Evolutionary conservation across 2,888 invertebrate genomes (phyloP).

Genomic region (Cotesia congregata): DNA sequence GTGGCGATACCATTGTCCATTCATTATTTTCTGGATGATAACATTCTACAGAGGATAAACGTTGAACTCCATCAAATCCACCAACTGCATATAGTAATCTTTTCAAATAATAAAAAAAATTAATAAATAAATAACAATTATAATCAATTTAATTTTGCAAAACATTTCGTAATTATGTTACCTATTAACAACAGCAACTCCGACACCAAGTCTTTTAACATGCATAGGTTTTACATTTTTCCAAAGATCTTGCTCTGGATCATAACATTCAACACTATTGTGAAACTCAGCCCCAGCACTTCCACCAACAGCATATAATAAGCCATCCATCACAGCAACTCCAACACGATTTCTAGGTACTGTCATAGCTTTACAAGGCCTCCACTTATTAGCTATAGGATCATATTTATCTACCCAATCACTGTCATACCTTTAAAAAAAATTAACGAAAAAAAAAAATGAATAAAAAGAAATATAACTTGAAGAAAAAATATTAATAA

Average conservation of each 20-base stretch:
- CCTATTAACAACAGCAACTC: conserved; percentile 85
- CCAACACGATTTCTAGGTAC: conserved; percentile 90
- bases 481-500: neutral
- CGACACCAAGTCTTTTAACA: conserved; percentile 83
- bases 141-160: neutral
- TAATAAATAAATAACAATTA: conserved; percentile 2
- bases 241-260: conserved; percentile 90
- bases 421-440: conserved; percentile 77
- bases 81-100: conserved; percentile 83
- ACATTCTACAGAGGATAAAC: conserved; percentile 87
- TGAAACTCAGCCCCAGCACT: conserved; percentile 89
- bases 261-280: conserved; percentile 91
- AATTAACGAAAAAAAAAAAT: neutral
- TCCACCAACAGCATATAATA: conserved; percentile 93
- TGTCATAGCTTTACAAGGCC: conserved; percentile 89
- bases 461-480: neutral
- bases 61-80: conserved; percentile 87
- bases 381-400: conserved; percentile 88
- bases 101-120: neutral
- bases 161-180: conserved; percentile 41
- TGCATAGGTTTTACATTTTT: conserved; percentile 82
- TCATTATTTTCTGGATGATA: conserved; percentile 94
- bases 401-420: conserved; percentile 93
- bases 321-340: conserved; percentile 93
- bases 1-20: conserved; percentile 86